These are phyloP conservation scores for Opisthocomus hoazin DNA, from an alignment of 2,113 vertebrate species.

Conservation along the genomic window DNA sequence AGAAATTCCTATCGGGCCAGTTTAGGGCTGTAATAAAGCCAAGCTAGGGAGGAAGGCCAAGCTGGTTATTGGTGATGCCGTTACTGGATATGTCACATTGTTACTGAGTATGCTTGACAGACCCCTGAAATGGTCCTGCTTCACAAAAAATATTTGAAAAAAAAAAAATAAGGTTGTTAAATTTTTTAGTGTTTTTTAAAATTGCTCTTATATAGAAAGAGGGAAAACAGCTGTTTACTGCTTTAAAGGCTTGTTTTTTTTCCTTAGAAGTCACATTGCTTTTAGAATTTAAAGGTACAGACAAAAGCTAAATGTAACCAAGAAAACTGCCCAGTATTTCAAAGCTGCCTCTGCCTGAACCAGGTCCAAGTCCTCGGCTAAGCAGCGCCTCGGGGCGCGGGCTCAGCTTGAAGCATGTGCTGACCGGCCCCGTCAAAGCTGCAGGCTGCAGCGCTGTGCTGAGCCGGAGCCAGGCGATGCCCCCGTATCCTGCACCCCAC, in stretches of 20 bases:
- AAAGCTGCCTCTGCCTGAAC: neutral
- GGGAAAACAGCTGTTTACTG: constrained; percentile 53
- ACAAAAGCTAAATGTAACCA: neutral
- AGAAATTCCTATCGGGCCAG: neutral
- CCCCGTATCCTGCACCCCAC: rapidly evolving
- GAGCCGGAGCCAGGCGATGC: neutral
- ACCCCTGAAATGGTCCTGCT: neutral
- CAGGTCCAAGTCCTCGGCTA: rapidly evolving
- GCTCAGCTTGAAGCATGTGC: neutral
- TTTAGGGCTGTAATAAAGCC: neutral
- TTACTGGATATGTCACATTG: neutral
- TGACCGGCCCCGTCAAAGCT: neutral
- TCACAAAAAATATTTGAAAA: neutral
- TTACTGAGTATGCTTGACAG: neutral
- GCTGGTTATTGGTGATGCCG: neutral
- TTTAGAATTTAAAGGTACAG: constrained; percentile 27
- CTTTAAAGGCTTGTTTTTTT: neutral
- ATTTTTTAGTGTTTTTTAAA: constrained; percentile 31
- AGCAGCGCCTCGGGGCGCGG: neutral
- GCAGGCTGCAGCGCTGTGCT: neutral
- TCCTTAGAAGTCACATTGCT: neutral
- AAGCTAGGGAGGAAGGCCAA: neutral
- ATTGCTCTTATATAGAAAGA: constrained; percentile 13
- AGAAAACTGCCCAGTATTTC: neutral
- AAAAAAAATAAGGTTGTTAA: neutral